Conservation (phyloP, 1,140 invertebrate genomes). For the Macrotrachela quadricornifera region DNA sequence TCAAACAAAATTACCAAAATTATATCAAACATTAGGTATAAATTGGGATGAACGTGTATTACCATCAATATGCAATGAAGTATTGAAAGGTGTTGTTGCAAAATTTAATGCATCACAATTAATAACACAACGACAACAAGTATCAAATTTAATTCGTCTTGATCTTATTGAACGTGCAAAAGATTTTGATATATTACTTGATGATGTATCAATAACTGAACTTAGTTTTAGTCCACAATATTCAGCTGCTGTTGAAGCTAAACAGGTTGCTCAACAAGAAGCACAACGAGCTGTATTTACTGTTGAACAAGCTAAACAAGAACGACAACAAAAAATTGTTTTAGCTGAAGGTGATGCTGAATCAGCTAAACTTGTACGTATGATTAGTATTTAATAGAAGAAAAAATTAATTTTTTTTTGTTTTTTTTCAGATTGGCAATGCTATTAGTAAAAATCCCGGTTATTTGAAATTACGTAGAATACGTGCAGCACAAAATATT, state of each 20-base stretch:
- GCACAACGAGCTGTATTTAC: slow-evolving; percentile 92
- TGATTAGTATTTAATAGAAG: slow-evolving; percentile 11
- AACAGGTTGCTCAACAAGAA: slow-evolving; percentile 96
- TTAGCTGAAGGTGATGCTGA: slow-evolving; percentile 98
- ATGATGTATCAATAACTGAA: slow-evolving; percentile 98
- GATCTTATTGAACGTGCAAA: slow-evolving; percentile 82
- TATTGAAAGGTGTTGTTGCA: slow-evolving; percentile 91
- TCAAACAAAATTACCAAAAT: slow-evolving; percentile 47
- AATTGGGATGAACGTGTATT: slow-evolving; percentile 47
- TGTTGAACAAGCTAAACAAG: slow-evolving; percentile 89
- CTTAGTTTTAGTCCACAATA: slow-evolving; percentile 96
- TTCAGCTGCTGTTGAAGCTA: slow-evolving; percentile 95
- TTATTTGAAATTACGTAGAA: slow-evolving; percentile 87
- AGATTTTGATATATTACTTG: slow-evolving; percentile 94
- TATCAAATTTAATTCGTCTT: slow-evolving; percentile 65
- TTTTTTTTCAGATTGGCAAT: slow-evolving; percentile 47
- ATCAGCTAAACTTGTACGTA: slow-evolving; percentile 43
- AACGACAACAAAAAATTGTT: slow-evolving; percentile 95
- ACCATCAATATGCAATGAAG: slow-evolving; percentile 96
- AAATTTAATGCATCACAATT: slow-evolving; percentile 98
- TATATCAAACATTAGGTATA: slow-evolving; percentile 58
- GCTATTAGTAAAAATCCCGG: slow-evolving; percentile 82
- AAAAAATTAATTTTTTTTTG: slow-evolving; percentile 38
- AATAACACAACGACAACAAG: slow-evolving; percentile 91
- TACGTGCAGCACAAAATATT: slow-evolving; percentile 87